Evolutionary conservation across 1,140 invertebrate genomes (phyloP).

Genomic region (Lysiphlebus fabarum): DNA sequence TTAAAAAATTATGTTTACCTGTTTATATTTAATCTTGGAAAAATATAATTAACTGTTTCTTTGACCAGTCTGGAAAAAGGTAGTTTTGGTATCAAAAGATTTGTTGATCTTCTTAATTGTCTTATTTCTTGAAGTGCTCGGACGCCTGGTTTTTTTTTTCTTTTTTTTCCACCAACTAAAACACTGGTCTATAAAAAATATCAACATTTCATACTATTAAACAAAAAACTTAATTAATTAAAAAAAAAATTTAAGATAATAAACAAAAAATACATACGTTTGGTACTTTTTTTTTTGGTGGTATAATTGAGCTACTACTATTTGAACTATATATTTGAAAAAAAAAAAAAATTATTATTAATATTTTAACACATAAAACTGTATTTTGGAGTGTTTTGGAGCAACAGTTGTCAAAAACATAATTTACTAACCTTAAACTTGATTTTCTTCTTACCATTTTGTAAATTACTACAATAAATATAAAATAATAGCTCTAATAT

Average conservation of each 20-base stretch:
- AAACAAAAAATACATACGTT: slow-evolving; percentile 13
- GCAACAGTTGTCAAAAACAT: slow-evolving; percentile 35
- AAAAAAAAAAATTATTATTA: background rate
- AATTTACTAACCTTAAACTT: slow-evolving; percentile 34
- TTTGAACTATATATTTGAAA: background rate
- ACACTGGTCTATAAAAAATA: slow-evolving; percentile 20
- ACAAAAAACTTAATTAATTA: background rate
- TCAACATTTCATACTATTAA: background rate
- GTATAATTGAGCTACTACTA: background rate
- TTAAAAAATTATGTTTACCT: slow-evolving; percentile 20
- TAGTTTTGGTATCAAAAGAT: slow-evolving; percentile 36
- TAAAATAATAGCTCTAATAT: background rate
- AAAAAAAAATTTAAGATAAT: slow-evolving; percentile 1
- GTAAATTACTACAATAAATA: background rate
- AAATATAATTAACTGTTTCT: slow-evolving; percentile 33
- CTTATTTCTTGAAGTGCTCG: slow-evolving; percentile 35
- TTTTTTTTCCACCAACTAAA: slow-evolving; percentile 22
- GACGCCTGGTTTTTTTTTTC: slow-evolving; percentile 7
- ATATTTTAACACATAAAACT: slow-evolving; percentile 17
- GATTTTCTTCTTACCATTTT: slow-evolving; percentile 26
- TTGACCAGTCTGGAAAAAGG: slow-evolving; percentile 34
- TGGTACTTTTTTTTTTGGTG: background rate
- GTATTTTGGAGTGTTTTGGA: slow-evolving; percentile 17
- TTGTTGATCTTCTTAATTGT: slow-evolving; percentile 28
- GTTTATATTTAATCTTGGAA: slow-evolving; percentile 20